A percentile compares a stretch with the other conserved stretches of the same genome.
Evolutionary conservation across 1,140 invertebrate genomes (phyloP).

Genomic region (Cydia amplana): DNA sequence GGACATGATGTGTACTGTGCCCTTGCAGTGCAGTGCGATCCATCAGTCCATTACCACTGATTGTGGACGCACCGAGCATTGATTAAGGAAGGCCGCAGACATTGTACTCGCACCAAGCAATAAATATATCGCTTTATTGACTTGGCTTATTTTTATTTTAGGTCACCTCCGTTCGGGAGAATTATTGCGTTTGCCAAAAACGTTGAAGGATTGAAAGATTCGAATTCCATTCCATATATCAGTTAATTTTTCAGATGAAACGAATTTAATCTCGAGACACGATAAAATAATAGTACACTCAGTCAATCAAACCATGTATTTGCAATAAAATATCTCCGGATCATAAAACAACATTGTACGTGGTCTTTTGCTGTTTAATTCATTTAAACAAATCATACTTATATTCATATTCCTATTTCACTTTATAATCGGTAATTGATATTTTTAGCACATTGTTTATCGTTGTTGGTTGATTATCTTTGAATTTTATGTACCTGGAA

Average conservation of each 20-base stretch:
- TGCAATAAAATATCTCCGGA: not conserved
- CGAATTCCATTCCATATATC: not conserved
- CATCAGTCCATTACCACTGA: conserved; percentile 69
- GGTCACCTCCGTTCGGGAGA: conserved; percentile 5
- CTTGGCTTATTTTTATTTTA: conserved; percentile 28
- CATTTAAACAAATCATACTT: conserved; percentile 14
- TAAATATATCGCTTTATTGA: conserved; percentile 26
- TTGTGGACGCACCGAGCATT: conserved; percentile 67
- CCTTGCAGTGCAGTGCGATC: conserved; percentile 42
- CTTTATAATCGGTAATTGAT: conserved; percentile 9
- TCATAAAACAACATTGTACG: conserved; percentile 22
- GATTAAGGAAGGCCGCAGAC: conserved; percentile 55
- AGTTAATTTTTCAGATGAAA: not conserved
- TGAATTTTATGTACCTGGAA: not conserved
- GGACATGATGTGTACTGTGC: conserved; percentile 32
- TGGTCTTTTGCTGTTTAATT: not conserved
- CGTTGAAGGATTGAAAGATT: not conserved
- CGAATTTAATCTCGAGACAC: not conserved
- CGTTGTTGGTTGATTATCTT: not conserved
- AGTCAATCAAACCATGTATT: conserved; percentile 3
- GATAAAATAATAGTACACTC: conserved; percentile 8
- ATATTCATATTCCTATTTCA: too few species aligned
- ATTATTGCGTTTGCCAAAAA: conserved; percentile 22
- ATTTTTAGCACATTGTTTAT: conserved; percentile 20
- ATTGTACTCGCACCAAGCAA: conserved; percentile 38